Conservation (phyloP, 2,113 vertebrate species). For the Nerophis ophidion region DNA sequence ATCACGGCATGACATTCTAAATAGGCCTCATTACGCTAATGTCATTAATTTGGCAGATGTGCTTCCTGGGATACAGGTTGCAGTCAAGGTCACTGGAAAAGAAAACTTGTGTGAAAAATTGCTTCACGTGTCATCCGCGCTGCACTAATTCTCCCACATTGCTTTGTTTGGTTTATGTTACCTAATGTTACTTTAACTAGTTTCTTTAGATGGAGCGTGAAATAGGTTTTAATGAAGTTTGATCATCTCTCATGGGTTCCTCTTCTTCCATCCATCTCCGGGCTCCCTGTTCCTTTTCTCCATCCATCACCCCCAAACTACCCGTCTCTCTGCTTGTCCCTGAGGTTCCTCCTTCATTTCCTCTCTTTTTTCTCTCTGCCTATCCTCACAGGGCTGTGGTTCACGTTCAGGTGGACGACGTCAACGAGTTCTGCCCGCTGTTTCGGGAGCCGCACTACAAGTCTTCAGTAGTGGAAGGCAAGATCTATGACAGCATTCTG, state of each 20-base stretch:
- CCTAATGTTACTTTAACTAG: background rate
- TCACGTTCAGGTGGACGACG: constrained; percentile 94
- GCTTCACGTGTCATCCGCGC: constrained; percentile 30
- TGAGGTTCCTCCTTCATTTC: background rate
- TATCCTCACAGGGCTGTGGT: constrained; percentile 82
- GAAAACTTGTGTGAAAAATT: constrained; percentile 40
- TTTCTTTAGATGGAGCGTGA: background rate
- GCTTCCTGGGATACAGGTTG: constrained; percentile 38
- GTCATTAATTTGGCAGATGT: constrained; percentile 68
- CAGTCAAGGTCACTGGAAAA: constrained; percentile 52
- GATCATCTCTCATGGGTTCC: constrained; percentile 22
- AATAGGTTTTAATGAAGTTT: constrained; percentile 14
- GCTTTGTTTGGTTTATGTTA: constrained; percentile 1
- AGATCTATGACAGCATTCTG: constrained; percentile 93
- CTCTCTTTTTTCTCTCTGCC: background rate
- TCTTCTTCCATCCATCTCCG: constrained; percentile 11
- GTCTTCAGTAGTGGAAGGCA: constrained; percentile 85
- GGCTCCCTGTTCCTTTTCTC: background rate
- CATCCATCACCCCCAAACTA: constrained; percentile 17
- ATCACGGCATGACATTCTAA: constrained; percentile 58
- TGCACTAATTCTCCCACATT: constrained; percentile 11
- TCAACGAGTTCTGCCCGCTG: constrained; percentile 89
- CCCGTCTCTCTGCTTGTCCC: background rate
- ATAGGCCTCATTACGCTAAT: constrained; percentile 67
- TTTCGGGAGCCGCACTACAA: constrained; percentile 88